Base-by-base conservation (phyloP, 2,888 invertebrate genomes). In the Dicycla oo region DNA sequence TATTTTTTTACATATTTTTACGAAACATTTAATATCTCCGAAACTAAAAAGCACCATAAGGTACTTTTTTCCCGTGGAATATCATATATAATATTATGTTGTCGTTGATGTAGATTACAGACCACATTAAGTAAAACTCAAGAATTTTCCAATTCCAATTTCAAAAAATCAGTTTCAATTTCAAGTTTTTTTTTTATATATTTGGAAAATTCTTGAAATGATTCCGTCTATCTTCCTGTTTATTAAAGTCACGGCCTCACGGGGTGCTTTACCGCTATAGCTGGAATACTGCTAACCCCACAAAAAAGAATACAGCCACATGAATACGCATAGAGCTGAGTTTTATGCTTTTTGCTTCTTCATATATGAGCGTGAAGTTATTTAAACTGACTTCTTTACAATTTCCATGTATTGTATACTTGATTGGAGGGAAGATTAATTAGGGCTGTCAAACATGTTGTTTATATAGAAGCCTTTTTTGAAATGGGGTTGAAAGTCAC, bases 401-500 rank as follows among this genome's bases (percentile, higher is more conserved):
- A 77, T 73, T 82, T 83, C 81, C 84, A 81, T 84, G 81, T 77
- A 83, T 83, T 75, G 70, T 65, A 64, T 75, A 60, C 75, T 69
- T 83, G 67, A 83, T 75, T 75, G 49, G 54, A 65, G 38, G 30
- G 40, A 30, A 69, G 13, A 15, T 60, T 68, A 20, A 69, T 80
- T 69, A 81, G 81, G 81, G 81, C 15, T 81, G 75, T 45, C 80
- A 18, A 56, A 53, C 3, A 2, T 45, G 10, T 43, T 61, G 13
- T 15, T 45, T 51, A 26, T 2, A 51, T 23, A 2, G n/a, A 49
- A 10, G n/a, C n/a, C 6, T 23, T 53, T 26, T 38, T 34, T 7
- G 0, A 26, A 26, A 53, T 26, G 0, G 15, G 26, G 15, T 23
- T 15, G 6, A 18, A 26, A 26, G 26, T 1, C 53, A 53, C 26